Evolutionary conservation across 1,140 invertebrate genomes (phyloP).

Genomic region (Conus betulinus): DNA sequence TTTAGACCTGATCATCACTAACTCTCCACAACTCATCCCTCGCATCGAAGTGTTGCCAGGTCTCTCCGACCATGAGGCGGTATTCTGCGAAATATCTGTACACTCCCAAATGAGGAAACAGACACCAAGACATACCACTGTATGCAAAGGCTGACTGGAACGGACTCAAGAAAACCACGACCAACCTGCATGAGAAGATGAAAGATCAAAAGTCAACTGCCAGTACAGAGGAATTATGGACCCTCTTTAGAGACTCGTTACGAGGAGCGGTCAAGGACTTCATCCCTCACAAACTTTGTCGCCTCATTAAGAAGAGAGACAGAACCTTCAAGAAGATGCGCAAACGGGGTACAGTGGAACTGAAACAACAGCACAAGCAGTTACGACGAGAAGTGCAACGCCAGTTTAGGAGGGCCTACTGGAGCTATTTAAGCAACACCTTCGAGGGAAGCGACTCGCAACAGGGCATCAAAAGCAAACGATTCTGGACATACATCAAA

Average conservation of each 20-base stretch:
- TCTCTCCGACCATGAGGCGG: not conserved
- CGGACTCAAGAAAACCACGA: not conserved
- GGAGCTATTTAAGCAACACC: not conserved
- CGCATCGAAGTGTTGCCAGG: not conserved
- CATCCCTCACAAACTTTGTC: not conserved
- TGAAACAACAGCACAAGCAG: not conserved
- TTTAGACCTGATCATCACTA: not conserved
- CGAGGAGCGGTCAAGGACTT: too few relatives aligned
- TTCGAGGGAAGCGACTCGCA: not conserved
- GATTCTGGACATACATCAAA: slow-evolving; percentile 7
- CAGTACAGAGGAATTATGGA: not conserved
- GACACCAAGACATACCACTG: not conserved
- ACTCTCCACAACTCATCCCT: not conserved
- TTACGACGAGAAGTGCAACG: not conserved
- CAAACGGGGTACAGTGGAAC: not conserved
- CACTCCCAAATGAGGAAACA: slow-evolving; percentile 10
- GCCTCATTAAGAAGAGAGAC: not conserved
- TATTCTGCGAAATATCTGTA: not conserved
- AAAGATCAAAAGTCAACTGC: not conserved
- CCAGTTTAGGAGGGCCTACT: not conserved
- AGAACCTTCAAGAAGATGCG: not conserved
- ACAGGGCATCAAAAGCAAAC: not conserved
- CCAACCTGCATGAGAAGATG: not conserved
- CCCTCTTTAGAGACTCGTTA: not conserved
- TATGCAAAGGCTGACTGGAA: not conserved